Conservation (phyloP, 2,888 invertebrate species). For the Dasypogon diadema region DNA sequence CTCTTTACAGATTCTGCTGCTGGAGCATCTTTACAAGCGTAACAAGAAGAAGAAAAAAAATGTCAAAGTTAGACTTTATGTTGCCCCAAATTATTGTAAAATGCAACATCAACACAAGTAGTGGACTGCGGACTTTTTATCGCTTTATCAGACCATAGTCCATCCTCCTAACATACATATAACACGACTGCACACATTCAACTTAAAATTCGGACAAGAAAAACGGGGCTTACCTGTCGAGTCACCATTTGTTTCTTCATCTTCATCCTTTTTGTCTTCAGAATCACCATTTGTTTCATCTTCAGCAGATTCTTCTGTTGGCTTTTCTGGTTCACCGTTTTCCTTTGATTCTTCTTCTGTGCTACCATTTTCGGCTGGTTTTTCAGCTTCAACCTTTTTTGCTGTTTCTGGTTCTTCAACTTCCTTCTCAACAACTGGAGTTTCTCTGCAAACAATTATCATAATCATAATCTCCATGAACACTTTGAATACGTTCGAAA, state of each 20-base stretch:
- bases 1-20: constrained; percentile 68
- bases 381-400: constrained; percentile 61
- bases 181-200: too few species aligned
- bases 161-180: too few species aligned
- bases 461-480: too few species aligned
- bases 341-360: constrained; percentile 59
- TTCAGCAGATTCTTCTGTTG: constrained; percentile 56
- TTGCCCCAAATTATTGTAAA: too few species aligned
- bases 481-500: too few species aligned
- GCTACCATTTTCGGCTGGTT: constrained; percentile 63
- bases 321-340: constrained; percentile 58
- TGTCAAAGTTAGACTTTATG: too few species aligned
- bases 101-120: too few species aligned
- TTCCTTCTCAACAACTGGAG: constrained; percentile 67
- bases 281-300: constrained; percentile 59
- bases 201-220: too few species aligned
- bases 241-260: constrained; percentile 65
- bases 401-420: constrained; percentile 63
- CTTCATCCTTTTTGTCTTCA: constrained; percentile 56
- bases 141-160: too few species aligned
- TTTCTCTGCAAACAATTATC: constrained; percentile 64
- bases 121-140: too few species aligned
- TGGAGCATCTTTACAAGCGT: constrained; percentile 60
- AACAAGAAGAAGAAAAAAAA: not conserved
- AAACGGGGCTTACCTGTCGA: constrained; percentile 64